Percentiles rank a stretch among this genome's conserved stretches.
Conservation (phyloP, 2,797 vertebrate species). For the Geotrypetes seraphini region DNA sequence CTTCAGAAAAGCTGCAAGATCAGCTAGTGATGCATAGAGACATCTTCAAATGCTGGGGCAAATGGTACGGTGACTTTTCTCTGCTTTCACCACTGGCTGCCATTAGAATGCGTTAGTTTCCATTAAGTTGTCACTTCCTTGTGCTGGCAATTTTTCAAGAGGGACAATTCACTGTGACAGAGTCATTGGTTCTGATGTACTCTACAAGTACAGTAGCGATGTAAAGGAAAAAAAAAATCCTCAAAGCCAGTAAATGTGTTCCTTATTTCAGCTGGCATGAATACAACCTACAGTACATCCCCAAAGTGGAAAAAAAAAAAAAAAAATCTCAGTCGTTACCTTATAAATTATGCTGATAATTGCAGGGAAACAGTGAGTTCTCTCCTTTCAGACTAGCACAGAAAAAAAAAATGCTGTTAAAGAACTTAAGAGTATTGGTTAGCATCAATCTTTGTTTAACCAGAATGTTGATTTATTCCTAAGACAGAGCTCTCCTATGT, state of each 20-base stretch:
- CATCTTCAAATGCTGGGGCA: slow-evolving; percentile 29
- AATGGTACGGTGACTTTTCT: slow-evolving; percentile 19
- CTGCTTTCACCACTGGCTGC: slow-evolving; percentile 36
- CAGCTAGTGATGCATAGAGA: too few relatives aligned
- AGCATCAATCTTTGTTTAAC: too few relatives aligned
- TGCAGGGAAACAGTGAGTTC: too few relatives aligned
- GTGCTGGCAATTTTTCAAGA: slow-evolving; percentile 34
- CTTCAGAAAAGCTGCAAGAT: neutral
- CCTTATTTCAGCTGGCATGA: slow-evolving; percentile 44
- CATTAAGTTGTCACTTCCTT: slow-evolving; percentile 61
- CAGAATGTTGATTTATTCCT: too few relatives aligned
- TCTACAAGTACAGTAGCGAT: slow-evolving; percentile 45
- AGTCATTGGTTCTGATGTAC: slow-evolving; percentile 44
- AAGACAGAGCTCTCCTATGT: too few relatives aligned
- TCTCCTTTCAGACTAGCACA: too few relatives aligned
- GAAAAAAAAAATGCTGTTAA: too few relatives aligned
- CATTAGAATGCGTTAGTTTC: slow-evolving; percentile 55
- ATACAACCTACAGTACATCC: slow-evolving; percentile 25
- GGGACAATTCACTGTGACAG: slow-evolving; percentile 57
- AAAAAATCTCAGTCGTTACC: slow-evolving; percentile 23
- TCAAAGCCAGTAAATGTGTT: slow-evolving; percentile 45
- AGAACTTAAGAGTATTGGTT: too few relatives aligned
- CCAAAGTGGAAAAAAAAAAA: too few relatives aligned
- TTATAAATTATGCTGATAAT: too few relatives aligned
- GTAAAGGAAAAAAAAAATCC: slow-evolving; percentile 45